phyloP scores from a whole-genome alignment of 2,888 invertebrate species.

The Parnassius smintheus region DNA sequence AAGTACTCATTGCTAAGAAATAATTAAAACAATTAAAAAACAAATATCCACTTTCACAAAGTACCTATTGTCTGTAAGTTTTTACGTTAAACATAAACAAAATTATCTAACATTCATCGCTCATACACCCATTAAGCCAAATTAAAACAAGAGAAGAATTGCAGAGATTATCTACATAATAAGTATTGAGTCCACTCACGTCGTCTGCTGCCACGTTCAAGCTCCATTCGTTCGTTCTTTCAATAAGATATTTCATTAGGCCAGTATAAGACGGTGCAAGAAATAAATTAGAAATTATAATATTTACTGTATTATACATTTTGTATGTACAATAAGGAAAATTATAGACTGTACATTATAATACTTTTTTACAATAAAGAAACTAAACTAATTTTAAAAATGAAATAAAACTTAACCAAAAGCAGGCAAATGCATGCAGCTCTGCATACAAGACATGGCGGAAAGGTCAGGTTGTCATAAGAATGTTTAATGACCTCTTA shows the following conservation, averaged over 20 bases:
- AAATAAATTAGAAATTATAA: slow-evolving; percentile 85
- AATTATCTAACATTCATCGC: slow-evolving; percentile 56
- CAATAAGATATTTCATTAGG: slow-evolving; percentile 86
- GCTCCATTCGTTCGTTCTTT: slow-evolving; percentile 66
- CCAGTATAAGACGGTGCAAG: slow-evolving; percentile 85
- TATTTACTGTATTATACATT: slow-evolving; percentile 78
- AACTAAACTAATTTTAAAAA: slow-evolving; percentile 81
- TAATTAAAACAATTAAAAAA: slow-evolving; percentile 67
- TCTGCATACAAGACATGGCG: slow-evolving; percentile 83
- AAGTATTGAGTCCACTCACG: slow-evolving; percentile 53
- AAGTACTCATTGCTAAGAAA: slow-evolving; percentile 76
- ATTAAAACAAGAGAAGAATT: slow-evolving; percentile 65
- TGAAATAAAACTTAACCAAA: slow-evolving; percentile 82
- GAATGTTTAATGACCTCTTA: slow-evolving; percentile 80
- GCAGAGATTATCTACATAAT: slow-evolving; percentile 52
- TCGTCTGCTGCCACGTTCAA: slow-evolving; percentile 58
- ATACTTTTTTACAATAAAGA: slow-evolving; percentile 75
- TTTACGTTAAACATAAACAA: slow-evolving; percentile 37
- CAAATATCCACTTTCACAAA: slow-evolving; percentile 64
- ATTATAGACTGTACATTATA: slow-evolving; percentile 78
- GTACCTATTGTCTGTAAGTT: slow-evolving; percentile 49
- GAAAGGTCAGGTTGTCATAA: slow-evolving; percentile 86
- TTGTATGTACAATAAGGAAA: slow-evolving; percentile 76
- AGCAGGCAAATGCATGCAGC: slow-evolving; percentile 87
- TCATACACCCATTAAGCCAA: slow-evolving; percentile 72